These are phyloP conservation scores for Sebastolobus alascanus DNA, from an alignment of 2,797 vertebrate species.

Conservation along the genomic window DNA sequence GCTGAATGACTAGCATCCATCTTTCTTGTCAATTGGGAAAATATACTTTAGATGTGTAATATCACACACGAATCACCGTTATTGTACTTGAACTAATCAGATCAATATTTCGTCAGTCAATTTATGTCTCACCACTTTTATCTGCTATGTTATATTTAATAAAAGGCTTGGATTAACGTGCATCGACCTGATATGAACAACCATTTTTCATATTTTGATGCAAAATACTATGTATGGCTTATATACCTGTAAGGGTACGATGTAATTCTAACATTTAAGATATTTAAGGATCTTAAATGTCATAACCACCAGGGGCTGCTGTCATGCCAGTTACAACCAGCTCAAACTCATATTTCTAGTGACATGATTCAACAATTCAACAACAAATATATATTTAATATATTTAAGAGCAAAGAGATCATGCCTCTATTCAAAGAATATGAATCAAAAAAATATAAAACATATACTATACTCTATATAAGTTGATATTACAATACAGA, in stretches of 20 bases:
- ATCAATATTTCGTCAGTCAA: not conserved
- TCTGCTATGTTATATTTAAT: not conserved
- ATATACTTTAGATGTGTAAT: not conserved
- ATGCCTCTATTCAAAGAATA: slow-evolving; percentile 6
- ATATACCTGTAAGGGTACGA: not conserved
- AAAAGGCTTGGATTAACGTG: not conserved
- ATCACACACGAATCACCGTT: not conserved
- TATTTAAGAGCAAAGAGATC: slow-evolving; percentile 5
- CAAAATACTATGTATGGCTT: not conserved
- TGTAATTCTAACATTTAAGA: not conserved
- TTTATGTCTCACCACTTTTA: not conserved
- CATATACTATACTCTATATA: not conserved
- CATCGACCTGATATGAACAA: not conserved
- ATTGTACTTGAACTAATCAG: not conserved
- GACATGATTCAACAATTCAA: not conserved
- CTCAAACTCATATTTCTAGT: not conserved
- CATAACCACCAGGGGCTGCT: slow-evolving; percentile 70
- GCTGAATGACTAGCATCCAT: not conserved
- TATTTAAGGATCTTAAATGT: slow-evolving; percentile 15
- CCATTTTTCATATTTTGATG: not conserved
- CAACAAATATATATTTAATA: not conserved
- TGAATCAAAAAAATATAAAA: not conserved
- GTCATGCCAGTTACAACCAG: slow-evolving; percentile 45
- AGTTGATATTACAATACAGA: not conserved
- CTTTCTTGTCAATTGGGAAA: not conserved